phyloP scores from a whole-genome alignment of 2,113 vertebrate species.

The Notarius lentiginosus region DNA sequence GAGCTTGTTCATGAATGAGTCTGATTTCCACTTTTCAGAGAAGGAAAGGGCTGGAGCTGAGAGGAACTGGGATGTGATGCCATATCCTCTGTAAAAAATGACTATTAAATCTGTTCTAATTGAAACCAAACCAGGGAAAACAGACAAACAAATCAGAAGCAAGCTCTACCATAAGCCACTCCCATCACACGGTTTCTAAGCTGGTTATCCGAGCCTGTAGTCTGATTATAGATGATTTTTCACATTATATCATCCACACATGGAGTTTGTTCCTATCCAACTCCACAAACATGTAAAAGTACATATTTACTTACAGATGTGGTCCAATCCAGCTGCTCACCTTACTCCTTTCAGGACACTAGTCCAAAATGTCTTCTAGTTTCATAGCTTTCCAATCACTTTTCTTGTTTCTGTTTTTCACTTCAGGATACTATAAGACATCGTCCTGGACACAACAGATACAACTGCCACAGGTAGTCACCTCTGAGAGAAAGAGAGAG shows the following conservation, averaged over 20 bases:
- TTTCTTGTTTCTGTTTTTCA: conserved; percentile 21
- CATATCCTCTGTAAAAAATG: no score
- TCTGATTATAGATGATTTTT: neutral
- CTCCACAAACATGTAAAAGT: no score
- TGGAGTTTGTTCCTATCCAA: no score
- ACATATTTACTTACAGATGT: conserved; percentile 33
- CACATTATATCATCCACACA: neutral
- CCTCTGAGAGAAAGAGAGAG: conserved; percentile 6
- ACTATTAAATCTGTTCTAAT: neutral
- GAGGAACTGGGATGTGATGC: neutral
- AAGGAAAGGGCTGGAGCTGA: neutral
- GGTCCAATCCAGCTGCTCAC: conserved; percentile 21
- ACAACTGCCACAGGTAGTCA: conserved; percentile 15
- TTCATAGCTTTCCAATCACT: conserved; percentile 39
- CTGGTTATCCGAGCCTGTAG: no score
- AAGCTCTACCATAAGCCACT: neutral
- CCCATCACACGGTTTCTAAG: neutral
- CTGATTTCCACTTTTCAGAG: neutral
- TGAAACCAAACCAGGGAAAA: no score
- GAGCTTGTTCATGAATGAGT: neutral
- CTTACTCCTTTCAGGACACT: conserved; percentile 23
- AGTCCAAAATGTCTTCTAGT: conserved; percentile 28
- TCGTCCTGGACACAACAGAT: neutral
- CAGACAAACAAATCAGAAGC: neutral
- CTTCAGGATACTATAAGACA: conserved; percentile 4